Conservation (phyloP, 2,797 vertebrate species). For the Falco columbarius region DNA sequence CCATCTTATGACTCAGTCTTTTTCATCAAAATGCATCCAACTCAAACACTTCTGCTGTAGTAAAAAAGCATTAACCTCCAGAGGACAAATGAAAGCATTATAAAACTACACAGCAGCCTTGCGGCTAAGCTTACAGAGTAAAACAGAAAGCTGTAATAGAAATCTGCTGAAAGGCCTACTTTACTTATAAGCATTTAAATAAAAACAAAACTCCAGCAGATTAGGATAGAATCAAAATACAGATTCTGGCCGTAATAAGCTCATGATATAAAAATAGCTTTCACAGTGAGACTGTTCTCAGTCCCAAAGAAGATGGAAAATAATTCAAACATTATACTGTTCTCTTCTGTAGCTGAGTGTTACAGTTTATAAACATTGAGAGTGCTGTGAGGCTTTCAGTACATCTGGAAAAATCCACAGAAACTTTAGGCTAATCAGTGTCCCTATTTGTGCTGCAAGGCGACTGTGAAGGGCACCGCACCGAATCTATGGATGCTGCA, state of each 20-base stretch:
- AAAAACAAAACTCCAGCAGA: conserved; percentile 23
- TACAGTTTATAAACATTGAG: background rate
- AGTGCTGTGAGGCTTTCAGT: background rate
- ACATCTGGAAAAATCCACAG: background rate
- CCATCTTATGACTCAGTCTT: background rate
- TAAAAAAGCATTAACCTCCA: background rate
- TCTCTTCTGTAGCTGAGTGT: background rate
- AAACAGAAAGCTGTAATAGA: background rate
- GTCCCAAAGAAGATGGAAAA: background rate
- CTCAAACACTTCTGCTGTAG: background rate
- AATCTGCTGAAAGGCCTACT: conserved; percentile 30
- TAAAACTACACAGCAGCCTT: background rate
- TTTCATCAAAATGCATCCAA: background rate
- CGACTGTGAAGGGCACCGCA: background rate
- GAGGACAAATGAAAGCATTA: conserved; percentile 17
- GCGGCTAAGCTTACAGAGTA: background rate
- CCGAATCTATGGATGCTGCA: background rate
- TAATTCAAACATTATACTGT: background rate
- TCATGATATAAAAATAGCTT: background rate
- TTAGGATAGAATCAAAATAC: background rate
- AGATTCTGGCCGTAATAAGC: background rate
- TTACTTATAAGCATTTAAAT: conserved; percentile 5
- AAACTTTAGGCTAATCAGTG: background rate
- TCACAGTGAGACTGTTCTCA: background rate
- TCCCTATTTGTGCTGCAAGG: background rate